phyloP scores from a whole-genome alignment of 2,113 vertebrate species.

The Thryonomys swinderianus region DNA sequence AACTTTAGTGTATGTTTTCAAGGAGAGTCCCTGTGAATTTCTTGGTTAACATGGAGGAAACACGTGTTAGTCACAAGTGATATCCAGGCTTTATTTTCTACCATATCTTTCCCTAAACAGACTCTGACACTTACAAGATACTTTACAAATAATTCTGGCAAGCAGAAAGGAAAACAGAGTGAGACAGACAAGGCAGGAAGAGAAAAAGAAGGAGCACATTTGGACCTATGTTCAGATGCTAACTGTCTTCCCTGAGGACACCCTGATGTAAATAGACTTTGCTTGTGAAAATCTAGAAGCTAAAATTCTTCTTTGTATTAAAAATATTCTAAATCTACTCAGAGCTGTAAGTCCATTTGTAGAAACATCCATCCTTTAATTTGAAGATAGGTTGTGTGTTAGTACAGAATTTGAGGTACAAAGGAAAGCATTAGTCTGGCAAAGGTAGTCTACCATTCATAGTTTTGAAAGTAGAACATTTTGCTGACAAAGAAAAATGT shows the following conservation, averaged over 20 bases:
- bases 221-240: neutral
- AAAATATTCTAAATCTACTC: neutral
- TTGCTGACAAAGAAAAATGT: conserved; percentile 78
- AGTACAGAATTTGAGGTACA: conserved; percentile 31
- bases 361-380: neutral
- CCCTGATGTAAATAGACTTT: neutral
- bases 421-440: conserved; percentile 21
- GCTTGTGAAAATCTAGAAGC: neutral
- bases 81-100: neutral
- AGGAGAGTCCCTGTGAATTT: neutral
- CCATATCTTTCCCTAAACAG: neutral
- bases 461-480: conserved; percentile 66
- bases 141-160: neutral
- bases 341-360: neutral
- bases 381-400: neutral
- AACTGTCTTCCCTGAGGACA: too few species aligned
- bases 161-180: neutral
- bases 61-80: neutral
- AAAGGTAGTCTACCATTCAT: conserved; percentile 58
- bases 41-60: too few species aligned
- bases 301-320: neutral
- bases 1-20: neutral
- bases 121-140: neutral
- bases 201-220: neutral
- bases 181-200: neutral